Evolutionary conservation across 2,797 vertebrate genomes (phyloP), one percentile per base, ranked within the genome.

Genomic region (Sebastes miniatus): DNA sequence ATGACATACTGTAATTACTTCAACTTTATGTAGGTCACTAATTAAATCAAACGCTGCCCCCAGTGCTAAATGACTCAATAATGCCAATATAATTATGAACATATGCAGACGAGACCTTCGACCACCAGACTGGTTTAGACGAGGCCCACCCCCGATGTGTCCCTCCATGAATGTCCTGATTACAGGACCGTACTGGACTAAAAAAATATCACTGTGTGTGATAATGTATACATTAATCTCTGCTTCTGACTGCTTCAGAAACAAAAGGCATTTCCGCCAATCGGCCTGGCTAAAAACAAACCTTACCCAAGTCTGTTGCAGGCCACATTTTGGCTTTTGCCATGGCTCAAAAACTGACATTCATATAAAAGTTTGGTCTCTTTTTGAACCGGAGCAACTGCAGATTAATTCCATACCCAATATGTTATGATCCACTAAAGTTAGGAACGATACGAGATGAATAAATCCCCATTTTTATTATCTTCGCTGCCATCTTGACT

Each of bases 1-100:
- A 99, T 97, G 97, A 97, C 97, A 97, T 95, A 96, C 93, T 94
- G 95, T 93, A 96, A 95, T 96, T 91, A 96, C 97, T 94, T 95
- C 94, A 93, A 95, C 96, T 90, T 96, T 96, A 98, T 97, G 96
- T 95, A 95, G 96, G 97, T 95, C 96, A 95, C 95, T 75, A 93
- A 97, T 97, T 96, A 97, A 97, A 97, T 96, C 92, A 94, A 95
- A 96, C 95, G 87, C 83, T 90, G 97, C 96, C 96, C 94, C 83
- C 85, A 94, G 96, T 95, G 94, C 57, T 83, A 95, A 96, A 95
- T 93, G 87, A 95, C 92, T 93, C 96, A 92, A 96, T 97, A 97
- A 96, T 93, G 96, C 96, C 96, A 97, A 97, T 96, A 95, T 94
- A 91, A 95, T 95, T 92, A 94, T 95, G 93, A 96, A 95, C 94